Evolutionary conservation across 2,797 vertebrate genomes (phyloP), one percentile per base, ranked within the genome.

Genomic region (Galago senegalensis): DNA sequence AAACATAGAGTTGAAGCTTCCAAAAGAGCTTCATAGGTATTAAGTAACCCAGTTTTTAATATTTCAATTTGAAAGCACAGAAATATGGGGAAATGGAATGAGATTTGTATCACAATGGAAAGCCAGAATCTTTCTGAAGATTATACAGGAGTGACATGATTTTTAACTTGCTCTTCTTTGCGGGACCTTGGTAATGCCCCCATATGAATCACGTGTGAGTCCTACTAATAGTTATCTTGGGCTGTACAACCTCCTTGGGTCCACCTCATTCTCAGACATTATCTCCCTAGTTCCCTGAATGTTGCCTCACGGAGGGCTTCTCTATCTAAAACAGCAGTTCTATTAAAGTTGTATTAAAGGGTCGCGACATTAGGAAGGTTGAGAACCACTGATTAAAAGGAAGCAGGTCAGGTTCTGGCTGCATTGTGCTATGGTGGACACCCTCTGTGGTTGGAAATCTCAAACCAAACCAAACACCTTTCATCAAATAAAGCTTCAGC

Each of bases 51-150:
- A n/a, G 10, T n/a, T 87, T 69, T 80, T 34, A 73, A 5, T 61
- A 85, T 17, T 86, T 31, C 1, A 25, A 7, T 53, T n/a, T 72
- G 2, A 23, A 4, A 76, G 2, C 60, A 31, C 23, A 60, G 46
- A 96, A 81, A 49, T 61, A 76, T 37, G 18, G 29, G 56, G 46
- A 85, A 86, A 70, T 70, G 31, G 58, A 7, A 83, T 75, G 34
- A 94, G 40, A 43, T 25, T 8, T 40, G 3, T 29, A 40, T 72
- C n/a, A 17, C 37, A 89, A 70, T 37, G 7, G 34, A 58, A 80
- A 81, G 25, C 34, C 53, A 93, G 58, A 70, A 56, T 93, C 37
- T 81, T 88, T 56, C 60, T 34, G 56, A 61, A 88, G 90, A 73
- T 61, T 61, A 3, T 6, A 21, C 20, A 16, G 3, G 20, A 8